phyloP scores from a whole-genome alignment of 2,113 vertebrate species.

The Dissostichus mawsoni region DNA sequence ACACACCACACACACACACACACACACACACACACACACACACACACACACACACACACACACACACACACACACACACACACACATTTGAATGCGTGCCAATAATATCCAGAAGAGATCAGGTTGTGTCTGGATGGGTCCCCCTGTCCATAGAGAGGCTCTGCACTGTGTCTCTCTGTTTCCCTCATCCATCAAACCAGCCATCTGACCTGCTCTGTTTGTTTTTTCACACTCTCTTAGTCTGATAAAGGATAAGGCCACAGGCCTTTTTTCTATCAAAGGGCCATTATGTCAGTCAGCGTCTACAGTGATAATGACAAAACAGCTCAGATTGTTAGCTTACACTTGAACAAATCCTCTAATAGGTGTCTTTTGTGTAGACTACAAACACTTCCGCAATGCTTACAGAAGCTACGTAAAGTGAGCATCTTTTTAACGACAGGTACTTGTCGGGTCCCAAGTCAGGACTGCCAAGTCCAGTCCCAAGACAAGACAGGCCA shows the following conservation, averaged over 20 bases:
- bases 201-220: constrained; percentile 9
- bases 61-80: constrained; percentile 18
- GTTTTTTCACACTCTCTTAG: constrained; percentile 7
- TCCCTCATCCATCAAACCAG: neutral
- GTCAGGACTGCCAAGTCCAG: no score
- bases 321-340: constrained; percentile 4
- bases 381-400: neutral
- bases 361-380: constrained; percentile 20
- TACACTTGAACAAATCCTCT: constrained; percentile 29
- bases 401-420: constrained; percentile 5
- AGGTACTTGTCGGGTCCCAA: neutral
- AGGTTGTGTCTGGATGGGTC: constrained; percentile 56
- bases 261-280: neutral
- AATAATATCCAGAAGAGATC: constrained; percentile 57
- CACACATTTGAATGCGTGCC: constrained; percentile 52
- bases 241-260: constrained; percentile 15
- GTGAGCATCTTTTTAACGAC: neutral
- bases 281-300: constrained; percentile 13
- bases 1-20: constrained; percentile 29
- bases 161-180: constrained; percentile 4
- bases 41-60: no score
- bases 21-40: neutral
- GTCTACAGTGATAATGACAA: constrained; percentile 17
- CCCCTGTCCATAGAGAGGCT: constrained; percentile 46
- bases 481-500: no score